Evolutionary conservation across 2,797 vertebrate species (phyloP).

Genomic region (Gadopsis marmoratus): DNA sequence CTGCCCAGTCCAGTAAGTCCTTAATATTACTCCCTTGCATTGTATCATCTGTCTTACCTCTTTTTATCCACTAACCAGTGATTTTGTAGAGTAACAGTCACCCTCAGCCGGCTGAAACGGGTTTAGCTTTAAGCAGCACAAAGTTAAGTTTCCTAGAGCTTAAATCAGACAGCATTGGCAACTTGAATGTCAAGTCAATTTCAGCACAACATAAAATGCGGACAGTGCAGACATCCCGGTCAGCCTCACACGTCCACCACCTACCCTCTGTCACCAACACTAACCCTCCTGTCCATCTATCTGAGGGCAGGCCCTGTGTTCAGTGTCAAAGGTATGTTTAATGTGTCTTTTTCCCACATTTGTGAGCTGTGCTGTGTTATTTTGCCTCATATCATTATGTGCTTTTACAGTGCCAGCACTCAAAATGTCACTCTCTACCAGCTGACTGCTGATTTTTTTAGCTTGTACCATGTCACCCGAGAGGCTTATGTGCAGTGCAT

Average conservation of each 20-base stretch:
- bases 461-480: conserved; percentile 19
- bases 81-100: conserved; percentile 25
- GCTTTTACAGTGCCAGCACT: conserved; percentile 61
- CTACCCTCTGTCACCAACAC: conserved; percentile 72
- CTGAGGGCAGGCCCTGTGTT: conserved; percentile 72
- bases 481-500: not conserved
- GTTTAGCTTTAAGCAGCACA: conserved; percentile 38
- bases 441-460: conserved; percentile 47
- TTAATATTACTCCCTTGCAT: not conserved
- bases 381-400: conserved; percentile 65
- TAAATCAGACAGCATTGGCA: conserved; percentile 54
- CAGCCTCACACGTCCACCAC: conserved; percentile 56
- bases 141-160: conserved; percentile 50
- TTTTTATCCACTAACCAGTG: conserved; percentile 69
- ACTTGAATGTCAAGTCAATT: conserved; percentile 73
- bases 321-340: conserved; percentile 82
- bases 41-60: conserved; percentile 43
- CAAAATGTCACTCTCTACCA: conserved; percentile 75
- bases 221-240: conserved; percentile 62
- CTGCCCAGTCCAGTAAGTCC: conserved; percentile 96
- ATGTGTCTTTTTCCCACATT: conserved; percentile 73
- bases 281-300: conserved; percentile 75
- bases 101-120: conserved; percentile 35
- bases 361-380: conserved; percentile 66
- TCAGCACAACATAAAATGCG: conserved; percentile 62